Conservation (phyloP, 2,797 vertebrate genomes). For the Sebastes trivittatus region DNA sequence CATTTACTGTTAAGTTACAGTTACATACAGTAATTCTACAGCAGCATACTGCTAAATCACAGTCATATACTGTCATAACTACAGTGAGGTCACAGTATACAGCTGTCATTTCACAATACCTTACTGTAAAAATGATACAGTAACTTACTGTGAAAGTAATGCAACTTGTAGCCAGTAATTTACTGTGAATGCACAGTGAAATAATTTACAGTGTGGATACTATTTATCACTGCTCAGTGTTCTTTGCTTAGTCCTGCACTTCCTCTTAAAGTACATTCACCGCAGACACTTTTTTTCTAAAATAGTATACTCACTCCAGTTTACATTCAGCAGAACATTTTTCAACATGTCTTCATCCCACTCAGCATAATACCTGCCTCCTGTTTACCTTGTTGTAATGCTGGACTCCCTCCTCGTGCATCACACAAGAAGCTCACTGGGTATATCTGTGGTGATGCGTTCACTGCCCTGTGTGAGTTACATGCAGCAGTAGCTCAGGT, state of each 20-base stretch:
- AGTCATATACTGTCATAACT: too few species aligned
- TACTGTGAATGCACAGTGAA: too few species aligned
- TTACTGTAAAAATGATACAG: too few species aligned
- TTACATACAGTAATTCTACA: too few species aligned
- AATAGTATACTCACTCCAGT: not conserved
- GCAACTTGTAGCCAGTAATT: too few species aligned
- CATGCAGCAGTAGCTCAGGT: not conserved
- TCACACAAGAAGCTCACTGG: not conserved
- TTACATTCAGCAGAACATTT: not conserved
- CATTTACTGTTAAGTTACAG: too few species aligned
- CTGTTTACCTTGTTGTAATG: not conserved
- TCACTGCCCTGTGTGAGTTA: not conserved
- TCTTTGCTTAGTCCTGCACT: constrained; percentile 13
- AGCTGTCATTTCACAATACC: too few species aligned
- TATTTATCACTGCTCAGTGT: constrained; percentile 10
- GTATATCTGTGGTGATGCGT: not conserved
- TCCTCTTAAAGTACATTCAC: not conserved
- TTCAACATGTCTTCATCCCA: not conserved
- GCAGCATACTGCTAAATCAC: too few species aligned
- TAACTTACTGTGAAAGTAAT: too few species aligned
- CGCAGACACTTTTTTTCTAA: not conserved
- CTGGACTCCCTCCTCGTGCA: not conserved
- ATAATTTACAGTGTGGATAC: not conserved
- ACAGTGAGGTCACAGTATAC: too few species aligned
- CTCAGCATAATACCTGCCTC: not conserved